A percentile compares a stretch with the other conserved stretches of the same genome.
Conservation (phyloP, 2,113 vertebrate species). For the Peucedramus taeniatus region DNA sequence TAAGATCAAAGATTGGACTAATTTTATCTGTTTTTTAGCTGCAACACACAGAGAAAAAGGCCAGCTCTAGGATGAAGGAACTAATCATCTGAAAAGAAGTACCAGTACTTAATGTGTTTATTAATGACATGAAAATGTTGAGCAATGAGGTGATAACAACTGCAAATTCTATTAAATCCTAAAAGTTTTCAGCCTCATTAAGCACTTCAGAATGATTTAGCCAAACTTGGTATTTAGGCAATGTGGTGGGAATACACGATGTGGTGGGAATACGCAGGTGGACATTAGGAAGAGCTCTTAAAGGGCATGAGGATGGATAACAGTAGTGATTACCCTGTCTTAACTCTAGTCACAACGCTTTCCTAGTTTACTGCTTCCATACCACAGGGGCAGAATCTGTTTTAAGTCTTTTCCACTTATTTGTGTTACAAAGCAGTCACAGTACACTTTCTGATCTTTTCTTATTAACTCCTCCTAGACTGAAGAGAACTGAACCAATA, state of each 20-base stretch:
- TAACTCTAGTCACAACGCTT: background rate
- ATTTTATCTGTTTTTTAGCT: background rate
- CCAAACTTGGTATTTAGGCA: background rate
- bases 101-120: background rate
- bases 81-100: background rate
- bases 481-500: background rate
- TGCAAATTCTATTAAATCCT: background rate
- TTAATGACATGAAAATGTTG: background rate
- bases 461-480: background rate
- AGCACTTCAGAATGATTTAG: background rate
- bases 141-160: conserved; percentile 1
- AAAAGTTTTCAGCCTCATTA: background rate
- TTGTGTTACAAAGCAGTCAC: background rate
- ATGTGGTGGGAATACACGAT: background rate
- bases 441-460: background rate
- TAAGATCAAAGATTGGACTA: background rate
- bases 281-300: background rate
- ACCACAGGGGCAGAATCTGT: background rate
- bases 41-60: background rate
- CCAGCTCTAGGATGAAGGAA: background rate
- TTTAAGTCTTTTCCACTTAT: background rate
- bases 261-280: background rate
- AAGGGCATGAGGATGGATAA: background rate
- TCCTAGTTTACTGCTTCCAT: background rate
- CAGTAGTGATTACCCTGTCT: background rate